Evolutionary conservation across 2,113 vertebrate species (phyloP).

Genomic region (Ranitomeya imitator): DNA sequence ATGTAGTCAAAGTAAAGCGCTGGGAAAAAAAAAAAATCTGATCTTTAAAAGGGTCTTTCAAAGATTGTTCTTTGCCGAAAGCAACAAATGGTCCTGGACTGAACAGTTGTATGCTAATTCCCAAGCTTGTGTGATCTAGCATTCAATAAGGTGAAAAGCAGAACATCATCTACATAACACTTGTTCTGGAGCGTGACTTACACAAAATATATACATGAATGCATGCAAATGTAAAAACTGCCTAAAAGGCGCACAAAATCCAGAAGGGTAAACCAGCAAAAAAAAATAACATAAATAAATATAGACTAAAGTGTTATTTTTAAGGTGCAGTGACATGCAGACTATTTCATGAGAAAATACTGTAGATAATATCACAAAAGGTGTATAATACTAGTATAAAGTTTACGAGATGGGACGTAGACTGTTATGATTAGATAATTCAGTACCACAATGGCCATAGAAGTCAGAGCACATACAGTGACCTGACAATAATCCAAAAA

Average conservation of each 20-base stretch:
- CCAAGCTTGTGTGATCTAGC: neutral
- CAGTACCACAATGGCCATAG: too few relatives aligned
- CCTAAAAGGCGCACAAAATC: neutral
- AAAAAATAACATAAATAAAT: too few relatives aligned
- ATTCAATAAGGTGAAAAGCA: conserved; percentile 29
- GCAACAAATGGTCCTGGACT: conserved; percentile 26
- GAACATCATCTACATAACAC: conserved; percentile 24
- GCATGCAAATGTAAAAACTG: neutral
- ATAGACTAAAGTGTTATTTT: neutral
- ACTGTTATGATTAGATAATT: too few relatives aligned
- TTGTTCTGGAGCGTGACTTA: neutral
- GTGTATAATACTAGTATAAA: neutral
- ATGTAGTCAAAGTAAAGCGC: neutral
- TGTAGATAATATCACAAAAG: neutral
- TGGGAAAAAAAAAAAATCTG: conserved; percentile 32
- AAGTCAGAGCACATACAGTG: too few relatives aligned
- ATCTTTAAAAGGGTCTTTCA: conserved; percentile 23
- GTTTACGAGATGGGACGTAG: neutral
- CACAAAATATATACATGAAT: neutral
- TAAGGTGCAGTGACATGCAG: neutral
- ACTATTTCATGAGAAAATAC: neutral
- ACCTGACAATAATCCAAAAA: too few relatives aligned
- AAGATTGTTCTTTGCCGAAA: conserved; percentile 1
- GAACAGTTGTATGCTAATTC: conserved; percentile 56
- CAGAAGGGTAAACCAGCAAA: neutral